These are phyloP conservation scores for Encarsia formosa DNA, from an alignment of 2,888 invertebrate genomes.

Conservation along the genomic window DNA sequence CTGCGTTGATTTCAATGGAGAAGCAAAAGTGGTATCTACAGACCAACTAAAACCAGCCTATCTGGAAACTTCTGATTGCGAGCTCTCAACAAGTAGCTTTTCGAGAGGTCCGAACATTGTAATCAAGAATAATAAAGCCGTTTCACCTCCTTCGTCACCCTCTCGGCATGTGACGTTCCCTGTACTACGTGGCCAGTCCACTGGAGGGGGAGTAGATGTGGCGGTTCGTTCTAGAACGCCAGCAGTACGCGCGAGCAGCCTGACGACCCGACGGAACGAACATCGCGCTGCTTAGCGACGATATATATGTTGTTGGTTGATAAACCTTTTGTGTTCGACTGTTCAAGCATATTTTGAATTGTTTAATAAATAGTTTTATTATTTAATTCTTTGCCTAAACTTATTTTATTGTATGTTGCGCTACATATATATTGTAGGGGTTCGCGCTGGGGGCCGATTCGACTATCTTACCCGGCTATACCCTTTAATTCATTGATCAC, in stretches of 20 bases:
- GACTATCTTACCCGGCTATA: no score
- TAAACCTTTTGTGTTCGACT: no score
- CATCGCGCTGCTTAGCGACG: no score
- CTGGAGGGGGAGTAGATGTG: constrained; percentile 2
- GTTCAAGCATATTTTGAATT: no score
- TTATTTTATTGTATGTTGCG: no score
- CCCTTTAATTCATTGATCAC: no score
- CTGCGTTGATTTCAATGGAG: constrained; percentile 10
- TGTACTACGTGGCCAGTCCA: background rate
- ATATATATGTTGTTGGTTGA: no score
- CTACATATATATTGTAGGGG: no score
- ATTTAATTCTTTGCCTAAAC: no score
- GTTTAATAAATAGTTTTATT: no score
- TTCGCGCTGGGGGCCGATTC: no score
- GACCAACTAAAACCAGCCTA: background rate
- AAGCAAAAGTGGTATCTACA: background rate
- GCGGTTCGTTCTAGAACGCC: background rate
- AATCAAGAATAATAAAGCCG: background rate
- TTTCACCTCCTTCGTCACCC: background rate
- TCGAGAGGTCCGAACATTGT: background rate
- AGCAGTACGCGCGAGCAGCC: background rate
- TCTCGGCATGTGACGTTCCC: background rate
- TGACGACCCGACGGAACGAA: no score
- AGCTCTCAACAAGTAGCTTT: background rate
- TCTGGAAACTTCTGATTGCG: background rate